Base-by-base conservation (phyloP, 2,113 vertebrate species). In the Larimichthys crocea region DNA sequence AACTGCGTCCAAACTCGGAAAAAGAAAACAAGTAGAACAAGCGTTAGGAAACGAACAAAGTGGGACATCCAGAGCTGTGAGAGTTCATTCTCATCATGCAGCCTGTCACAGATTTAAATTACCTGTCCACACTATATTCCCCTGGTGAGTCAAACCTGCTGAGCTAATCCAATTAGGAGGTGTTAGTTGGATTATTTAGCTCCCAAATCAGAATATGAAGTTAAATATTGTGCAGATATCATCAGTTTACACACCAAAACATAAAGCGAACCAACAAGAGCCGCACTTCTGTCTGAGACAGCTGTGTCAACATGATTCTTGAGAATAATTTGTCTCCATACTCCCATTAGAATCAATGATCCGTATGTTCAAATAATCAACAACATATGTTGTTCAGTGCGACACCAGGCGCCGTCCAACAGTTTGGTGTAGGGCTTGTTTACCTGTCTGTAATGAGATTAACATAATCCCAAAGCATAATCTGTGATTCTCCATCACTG, bases 361-460 rank as follows among this genome's bases (percentile, higher is more conserved):
- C 9, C 4, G 20, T 11, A 10, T 24, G 3, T 49, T 75, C 1
- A 74, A 26, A 60, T 26, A 5, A 15, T 29, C 10, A 31, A 2
- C 46, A 3, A 22, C n/a, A 64, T 48, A 15, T 49, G n/a, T 26
- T 55, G 1, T 56, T 48, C 22, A 11, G 5, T 14, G 0, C 24
- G 11, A 15, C 67, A n/a, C 9, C 42, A 49, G 56, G 4, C n/a
- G 14, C 61, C 3, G 5, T 14, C 6, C 9, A 1, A 1, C 2
- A 19, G 48, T 68, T 57, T 17, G 69, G 11, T 63, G 55, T 35
- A 15, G 8, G 17, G 17, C 46, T 35, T 62, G 65, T 86, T 79
- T 85, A 82, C 63, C 80, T 60, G 67, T 76, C 87, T 65, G 59
- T 88, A 89, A 92, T 82, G 35, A 76, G 88, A 84, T 93, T 85